Base-by-base conservation (phyloP, 2,797 vertebrate genomes). In the Mus caroli region DNA sequence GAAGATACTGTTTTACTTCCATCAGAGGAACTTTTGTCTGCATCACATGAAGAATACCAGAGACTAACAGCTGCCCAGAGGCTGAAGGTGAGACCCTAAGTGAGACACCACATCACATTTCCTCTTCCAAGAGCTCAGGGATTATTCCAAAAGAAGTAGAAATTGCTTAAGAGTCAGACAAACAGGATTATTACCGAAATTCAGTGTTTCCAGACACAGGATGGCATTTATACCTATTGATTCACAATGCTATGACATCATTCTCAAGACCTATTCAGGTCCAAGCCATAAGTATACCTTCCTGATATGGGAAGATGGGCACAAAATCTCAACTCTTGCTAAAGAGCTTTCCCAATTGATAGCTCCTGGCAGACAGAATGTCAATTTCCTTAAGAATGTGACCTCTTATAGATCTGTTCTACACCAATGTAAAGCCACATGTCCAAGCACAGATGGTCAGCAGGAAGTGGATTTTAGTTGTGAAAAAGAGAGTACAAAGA, bases 391-490 rank as follows among this genome's bases (percentile, higher is more conserved):
- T 28, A 60, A 58, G 0, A 17, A 5, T 43, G 37, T 60, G n/a
- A 3, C 11, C 8, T 10, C 22, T 28, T 40, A 5, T 0, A 60
- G 2, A 1, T 60, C 54, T 40, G 1, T 22, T 58, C 11, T 14
- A 20, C n/a, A 56, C 52, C 3, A 24, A 0, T 80, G 34, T 9
- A 37, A 1, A 37, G 20, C 1, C 6, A 56, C 54, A 28, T 58
- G 3, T 26, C 3, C 24, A 60, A 37, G 37, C 8, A 7, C 24
- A 58, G 4, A 58, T 19, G 14, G 4, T 60, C 37, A 83, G 37
- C 56, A 60, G 14, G 60, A 9, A 1, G 40, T 28, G 14, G 1
- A 28, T 83, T 60, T 11, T 5, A 83, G 50, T 60, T 82, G n/a
- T n/a, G 52, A 14, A 80, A 56, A 56, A 37, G 34, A 13, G 19